Base-by-base conservation (phyloP, 2,797 vertebrate genomes). In the Allobates femoralis region DNA sequence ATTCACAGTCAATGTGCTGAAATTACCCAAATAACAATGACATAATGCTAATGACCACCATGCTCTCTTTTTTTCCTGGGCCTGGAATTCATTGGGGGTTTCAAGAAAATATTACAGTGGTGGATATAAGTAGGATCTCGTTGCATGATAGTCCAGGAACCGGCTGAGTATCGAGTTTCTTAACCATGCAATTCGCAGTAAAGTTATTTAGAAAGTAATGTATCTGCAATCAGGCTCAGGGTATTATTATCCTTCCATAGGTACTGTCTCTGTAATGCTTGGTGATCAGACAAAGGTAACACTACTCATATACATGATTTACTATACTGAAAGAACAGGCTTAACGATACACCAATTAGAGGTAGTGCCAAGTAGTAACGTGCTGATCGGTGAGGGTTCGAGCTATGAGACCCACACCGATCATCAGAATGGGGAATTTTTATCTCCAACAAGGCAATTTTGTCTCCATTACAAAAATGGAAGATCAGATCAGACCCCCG, bases 1-100 rank as follows among this genome's bases (percentile, higher is more conserved):
- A 69, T 81, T 64, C 46, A 16, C 51, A 53, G 46, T 64, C 15
- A 19, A 37, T 46, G 28, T 53, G 5, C 18, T 32, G 23, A 81
- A 67, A 53, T 81, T 26, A 69, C n/a, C 66, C n/a, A 30, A 26
- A 79, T 62, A 79, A 79, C 77, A 62, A 60, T 79, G 55, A 79
- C 56, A 28, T 62, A 51, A 66, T 53, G 37, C 11, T 50, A 46
- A 30, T 34, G 4, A 32, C 34, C 11, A 41, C 32, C 8, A 30
- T 77, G 32, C 51, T 19, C 7, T 50, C 28, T 10, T 50, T 74
- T 50, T 11, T 50, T 3, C 30, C 50, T 78, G n/a, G 30, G 32
- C 14, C 62, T 79, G 60, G 46, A 56, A 78, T 37, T 66, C 62
- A 21, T 69, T 79, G 26, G 41, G 23, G 83, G 6, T 53, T 16